Evolutionary conservation across 2,888 invertebrate species (phyloP).

Genomic region (Diabrotica balteata): DNA sequence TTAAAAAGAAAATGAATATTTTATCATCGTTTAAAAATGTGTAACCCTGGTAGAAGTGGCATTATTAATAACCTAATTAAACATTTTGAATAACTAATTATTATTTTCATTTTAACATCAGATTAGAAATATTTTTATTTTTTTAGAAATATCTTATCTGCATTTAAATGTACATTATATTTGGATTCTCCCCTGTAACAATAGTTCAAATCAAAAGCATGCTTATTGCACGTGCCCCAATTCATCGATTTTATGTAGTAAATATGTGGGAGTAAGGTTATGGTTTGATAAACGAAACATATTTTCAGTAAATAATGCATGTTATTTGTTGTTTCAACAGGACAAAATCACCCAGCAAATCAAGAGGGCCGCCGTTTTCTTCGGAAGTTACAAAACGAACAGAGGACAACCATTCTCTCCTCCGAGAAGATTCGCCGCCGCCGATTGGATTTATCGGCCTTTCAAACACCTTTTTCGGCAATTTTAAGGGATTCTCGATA

Average conservation of each 20-base stretch:
- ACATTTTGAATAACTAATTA: no score
- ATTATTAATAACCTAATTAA: no score
- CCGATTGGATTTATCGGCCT: slow-evolving; percentile 38
- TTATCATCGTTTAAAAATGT: no score
- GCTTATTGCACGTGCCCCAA: neutral
- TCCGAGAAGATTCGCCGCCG: slow-evolving; percentile 57
- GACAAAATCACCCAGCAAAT: slow-evolving; percentile 55
- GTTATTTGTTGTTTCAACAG: slow-evolving; percentile 47
- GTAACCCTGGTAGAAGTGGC: no score
- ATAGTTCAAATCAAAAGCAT: no score
- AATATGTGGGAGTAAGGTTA: slow-evolving; percentile 8
- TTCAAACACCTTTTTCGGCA: slow-evolving; percentile 76
- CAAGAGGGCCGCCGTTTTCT: slow-evolving; percentile 56
- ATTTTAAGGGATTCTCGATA: slow-evolving; percentile 84
- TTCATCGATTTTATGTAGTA: neutral
- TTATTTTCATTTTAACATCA: no score
- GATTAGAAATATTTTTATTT: no score
- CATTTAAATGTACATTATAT: no score
- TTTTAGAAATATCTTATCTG: no score
- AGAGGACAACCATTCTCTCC: slow-evolving; percentile 74
- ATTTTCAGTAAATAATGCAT: slow-evolving; percentile 27
- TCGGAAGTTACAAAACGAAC: slow-evolving; percentile 63
- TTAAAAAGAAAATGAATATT: no score
- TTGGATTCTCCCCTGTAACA: no score
- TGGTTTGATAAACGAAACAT: slow-evolving; percentile 5